A percentile compares a stretch with the other conserved stretches of the same genome.
Conservation (phyloP, 2,888 invertebrate genomes). For the Hemicrepidius hirtus region DNA sequence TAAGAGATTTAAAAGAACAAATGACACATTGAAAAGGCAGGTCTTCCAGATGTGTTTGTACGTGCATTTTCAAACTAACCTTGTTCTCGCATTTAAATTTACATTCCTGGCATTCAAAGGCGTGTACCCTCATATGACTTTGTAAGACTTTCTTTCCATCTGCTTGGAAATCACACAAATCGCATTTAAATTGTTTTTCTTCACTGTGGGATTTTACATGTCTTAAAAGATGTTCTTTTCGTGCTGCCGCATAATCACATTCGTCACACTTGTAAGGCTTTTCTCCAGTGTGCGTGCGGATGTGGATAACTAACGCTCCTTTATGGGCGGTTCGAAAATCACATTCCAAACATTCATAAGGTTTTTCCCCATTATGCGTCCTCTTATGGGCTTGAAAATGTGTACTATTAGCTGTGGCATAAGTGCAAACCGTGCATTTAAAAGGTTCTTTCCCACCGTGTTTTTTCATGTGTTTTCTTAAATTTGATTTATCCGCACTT, state of each 20-base stretch:
- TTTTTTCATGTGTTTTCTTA: conserved; percentile 60
- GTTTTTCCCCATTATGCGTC: conserved; percentile 60
- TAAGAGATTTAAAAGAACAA: no score
- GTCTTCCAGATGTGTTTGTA: no score
- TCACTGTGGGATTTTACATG: neutral
- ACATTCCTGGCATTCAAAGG: neutral
- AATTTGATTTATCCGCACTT: neutral
- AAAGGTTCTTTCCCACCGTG: conserved; percentile 62
- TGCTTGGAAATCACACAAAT: neutral
- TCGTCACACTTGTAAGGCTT: conserved; percentile 8
- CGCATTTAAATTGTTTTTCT: neutral
- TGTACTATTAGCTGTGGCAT: conserved; percentile 59
- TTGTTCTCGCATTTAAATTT: neutral
- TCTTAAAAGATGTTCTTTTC: neutral
- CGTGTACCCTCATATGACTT: neutral
- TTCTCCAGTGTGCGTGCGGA: conserved; percentile 22
- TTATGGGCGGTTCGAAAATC: neutral
- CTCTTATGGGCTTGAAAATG: conserved; percentile 59
- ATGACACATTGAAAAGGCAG: no score
- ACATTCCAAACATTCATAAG: conserved; percentile 59
- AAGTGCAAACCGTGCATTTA: conserved; percentile 58
- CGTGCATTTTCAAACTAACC: no score
- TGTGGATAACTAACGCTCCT: neutral
- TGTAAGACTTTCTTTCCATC: neutral
- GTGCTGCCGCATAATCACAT: neutral